Evolutionary conservation across 2,888 invertebrate genomes (phyloP), one percentile per base, ranked within the genome.

Genomic region (Orchestes rusci): DNA sequence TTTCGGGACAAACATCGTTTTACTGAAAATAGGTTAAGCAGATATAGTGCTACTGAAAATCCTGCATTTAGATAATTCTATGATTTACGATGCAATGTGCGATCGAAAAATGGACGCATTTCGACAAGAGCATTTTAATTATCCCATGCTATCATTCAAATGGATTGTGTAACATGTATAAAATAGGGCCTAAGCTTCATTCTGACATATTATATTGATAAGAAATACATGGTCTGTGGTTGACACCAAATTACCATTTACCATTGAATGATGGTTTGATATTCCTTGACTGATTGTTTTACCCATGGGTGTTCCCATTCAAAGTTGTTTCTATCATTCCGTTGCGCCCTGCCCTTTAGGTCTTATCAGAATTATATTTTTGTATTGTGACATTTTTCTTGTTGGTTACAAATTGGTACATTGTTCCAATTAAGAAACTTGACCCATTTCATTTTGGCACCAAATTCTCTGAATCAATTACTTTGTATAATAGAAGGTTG

Each of bases 201-300:
- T 35, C 18, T 16, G 45, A 40, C 45, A 35, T 36, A 31, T 16
- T 33, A 43, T 19, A 39, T 45, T 42, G 49, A 49, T 45, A 49
- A 49, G 30, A 41, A 39, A 18, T 44, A 41, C 41, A 35, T 45
- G 39, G 38, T 20, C 45, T 18, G 17, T 32, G 43, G 43, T 46
- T 46, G 53, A 54, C 52, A 54, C 47, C 43, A 41, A 44, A 52
- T 55, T 50, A 54, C 53, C 54, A 55, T 54, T 48, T 51, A 53
- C 48, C 43, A 49, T 49, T 53, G 56, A 57, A 54, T 56, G 54
- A 58, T 58, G 55, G 51, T 48, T 52, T 51, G 51, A 58, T 59
- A 55, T 49, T 50, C 51, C 53, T 53, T 52, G 52, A 53, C 47
- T 54, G 54, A 59, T 59, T 56, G 56, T 53, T 41, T 43, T 43